Evolutionary conservation across 2,888 invertebrate genomes (phyloP).

Genomic region (Caenorhabditis sp.): DNA sequence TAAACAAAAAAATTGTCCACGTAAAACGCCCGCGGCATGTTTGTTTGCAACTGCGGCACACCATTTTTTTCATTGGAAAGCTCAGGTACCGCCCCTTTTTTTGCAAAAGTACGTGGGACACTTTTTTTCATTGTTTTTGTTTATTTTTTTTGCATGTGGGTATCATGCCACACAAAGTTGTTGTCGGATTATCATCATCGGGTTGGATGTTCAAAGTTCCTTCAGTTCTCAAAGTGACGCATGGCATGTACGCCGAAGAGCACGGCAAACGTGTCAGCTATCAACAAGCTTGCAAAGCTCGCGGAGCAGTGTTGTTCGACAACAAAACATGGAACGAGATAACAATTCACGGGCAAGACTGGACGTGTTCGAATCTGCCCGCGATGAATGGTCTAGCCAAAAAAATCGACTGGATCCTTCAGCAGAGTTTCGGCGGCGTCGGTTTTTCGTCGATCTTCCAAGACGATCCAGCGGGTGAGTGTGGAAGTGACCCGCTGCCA

Average conservation of each 20-base stretch:
- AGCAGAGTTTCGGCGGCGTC: conserved; percentile 24
- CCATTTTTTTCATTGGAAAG: too few relatives aligned
- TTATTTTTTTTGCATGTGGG: too few relatives aligned
- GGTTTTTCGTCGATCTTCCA: conserved; percentile 15
- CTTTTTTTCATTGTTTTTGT: too few relatives aligned
- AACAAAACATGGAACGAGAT: conserved; percentile 25
- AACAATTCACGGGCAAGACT: conserved; percentile 18
- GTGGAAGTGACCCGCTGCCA: conserved; percentile 24
- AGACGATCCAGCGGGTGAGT: conserved; percentile 27
- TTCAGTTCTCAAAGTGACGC: conserved; percentile 12
- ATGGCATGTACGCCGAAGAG: conserved; percentile 15
- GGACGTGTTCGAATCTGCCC: conserved; percentile 27
- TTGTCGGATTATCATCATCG: conserved; percentile 31
- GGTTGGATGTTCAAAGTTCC: conserved; percentile 29
- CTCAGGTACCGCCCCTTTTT: too few relatives aligned
- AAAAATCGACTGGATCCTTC: conserved; percentile 33
- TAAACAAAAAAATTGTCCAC: too few relatives aligned
- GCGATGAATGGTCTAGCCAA: conserved; percentile 20
- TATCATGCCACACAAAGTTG: conserved; percentile 16
- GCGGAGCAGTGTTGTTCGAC: conserved; percentile 33
- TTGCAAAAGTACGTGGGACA: too few relatives aligned
- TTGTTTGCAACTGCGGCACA: too few relatives aligned
- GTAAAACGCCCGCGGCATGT: too few relatives aligned
- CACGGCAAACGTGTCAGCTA: conserved; percentile 13
- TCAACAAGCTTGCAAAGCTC: conserved; percentile 29